Evolutionary conservation across 2,888 invertebrate genomes (phyloP).

Genomic region (Lobophora halterata): DNA sequence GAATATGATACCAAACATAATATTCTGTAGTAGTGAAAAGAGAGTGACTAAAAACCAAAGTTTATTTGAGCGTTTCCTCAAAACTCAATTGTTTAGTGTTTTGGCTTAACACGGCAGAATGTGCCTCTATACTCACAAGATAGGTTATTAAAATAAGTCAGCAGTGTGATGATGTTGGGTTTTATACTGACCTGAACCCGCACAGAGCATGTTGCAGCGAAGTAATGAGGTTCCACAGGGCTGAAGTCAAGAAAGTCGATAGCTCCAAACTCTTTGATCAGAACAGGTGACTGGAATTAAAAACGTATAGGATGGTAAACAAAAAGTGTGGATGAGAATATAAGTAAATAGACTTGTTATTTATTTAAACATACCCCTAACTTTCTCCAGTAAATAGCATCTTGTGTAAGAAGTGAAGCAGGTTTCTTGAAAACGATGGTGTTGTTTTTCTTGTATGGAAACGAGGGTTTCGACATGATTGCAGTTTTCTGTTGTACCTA

Average conservation of each 20-base stretch:
- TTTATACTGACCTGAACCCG: constrained; percentile 83
- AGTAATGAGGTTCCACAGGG: constrained; percentile 92
- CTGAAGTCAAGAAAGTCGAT: constrained; percentile 96
- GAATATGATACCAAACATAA: no score
- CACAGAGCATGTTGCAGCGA: constrained; percentile 96
- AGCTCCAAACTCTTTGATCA: constrained; percentile 95
- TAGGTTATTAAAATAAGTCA: no score
- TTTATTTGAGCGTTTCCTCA: no score
- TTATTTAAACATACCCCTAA: constrained; percentile 84
- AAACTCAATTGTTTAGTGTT: no score
- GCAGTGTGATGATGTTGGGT: not conserved
- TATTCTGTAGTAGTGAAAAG: no score
- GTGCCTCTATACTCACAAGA: no score
- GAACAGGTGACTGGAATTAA: constrained; percentile 85
- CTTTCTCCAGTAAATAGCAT: constrained; percentile 93
- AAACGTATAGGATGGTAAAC: no score
- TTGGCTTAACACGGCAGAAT: no score
- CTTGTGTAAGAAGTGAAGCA: constrained; percentile 85
- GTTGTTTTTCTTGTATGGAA: constrained; percentile 86
- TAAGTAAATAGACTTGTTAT: no score
- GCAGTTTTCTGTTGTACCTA: constrained; percentile 2
- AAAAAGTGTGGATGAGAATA: no score
- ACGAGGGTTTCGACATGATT: constrained; percentile 70
- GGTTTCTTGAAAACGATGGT: constrained; percentile 84
- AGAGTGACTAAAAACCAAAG: no score